Evolutionary conservation across 2,888 invertebrate species (phyloP).

Genomic region (Agrochola lychnidis): DNA sequence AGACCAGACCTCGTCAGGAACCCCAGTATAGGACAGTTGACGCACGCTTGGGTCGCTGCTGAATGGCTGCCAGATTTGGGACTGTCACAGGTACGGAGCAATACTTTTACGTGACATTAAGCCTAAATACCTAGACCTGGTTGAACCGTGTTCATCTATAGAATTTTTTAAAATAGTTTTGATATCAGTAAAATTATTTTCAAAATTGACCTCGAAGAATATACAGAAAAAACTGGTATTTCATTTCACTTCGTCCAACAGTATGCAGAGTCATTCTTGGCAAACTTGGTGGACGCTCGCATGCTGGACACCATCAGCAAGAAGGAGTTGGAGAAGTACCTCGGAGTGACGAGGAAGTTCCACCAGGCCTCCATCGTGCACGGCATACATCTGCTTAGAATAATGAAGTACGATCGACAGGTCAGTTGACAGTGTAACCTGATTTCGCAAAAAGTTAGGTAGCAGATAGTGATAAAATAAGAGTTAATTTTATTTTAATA

Average conservation of each 20-base stretch:
- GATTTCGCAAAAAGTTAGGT: not conserved
- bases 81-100: constrained; percentile 92
- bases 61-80: constrained; percentile 98
- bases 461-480: fast-evolving
- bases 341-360: constrained; percentile 97
- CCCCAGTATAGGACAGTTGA: constrained; percentile 96
- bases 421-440: constrained; percentile 80
- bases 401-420: constrained; percentile 98
- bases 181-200: too few relatives aligned
- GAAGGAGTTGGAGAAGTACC: constrained; percentile 98
- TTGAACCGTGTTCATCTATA: too few relatives aligned
- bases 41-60: constrained; percentile 98
- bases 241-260: too few relatives aligned
- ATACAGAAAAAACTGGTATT: not conserved
- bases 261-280: constrained; percentile 96
- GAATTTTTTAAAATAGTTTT: too few relatives aligned
- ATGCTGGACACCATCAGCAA: constrained; percentile 98
- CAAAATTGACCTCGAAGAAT: not conserved
- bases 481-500: constrained; percentile 5
- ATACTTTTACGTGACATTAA: not conserved
- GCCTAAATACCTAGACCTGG: not conserved
- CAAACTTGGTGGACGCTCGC: constrained; percentile 97
- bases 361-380: constrained; percentile 98
- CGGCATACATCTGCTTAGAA: constrained; percentile 97
- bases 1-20: constrained; percentile 96